Evolutionary conservation across 2,113 vertebrate species (phyloP).

Genomic region (Elaphurus davidianus): DNA sequence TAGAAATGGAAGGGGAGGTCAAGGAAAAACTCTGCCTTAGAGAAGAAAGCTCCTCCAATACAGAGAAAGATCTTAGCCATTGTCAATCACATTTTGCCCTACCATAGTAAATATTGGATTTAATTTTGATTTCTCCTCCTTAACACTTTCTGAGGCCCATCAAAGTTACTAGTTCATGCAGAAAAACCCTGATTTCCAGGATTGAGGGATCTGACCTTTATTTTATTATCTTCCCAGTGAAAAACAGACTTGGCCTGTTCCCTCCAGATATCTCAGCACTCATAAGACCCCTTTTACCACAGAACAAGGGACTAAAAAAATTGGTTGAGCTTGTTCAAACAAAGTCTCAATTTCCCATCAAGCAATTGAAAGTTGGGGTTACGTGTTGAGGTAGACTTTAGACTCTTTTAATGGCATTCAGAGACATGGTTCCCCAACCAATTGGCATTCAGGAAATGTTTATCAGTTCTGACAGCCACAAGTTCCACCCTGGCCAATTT

Average conservation of each 20-base stretch:
- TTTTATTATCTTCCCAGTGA: slow-evolving; percentile 4
- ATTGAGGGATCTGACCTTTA: background rate
- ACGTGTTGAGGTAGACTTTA: slow-evolving; percentile 65
- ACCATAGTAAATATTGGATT: background rate
- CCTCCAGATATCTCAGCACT: slow-evolving; percentile 12
- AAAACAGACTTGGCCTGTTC: background rate
- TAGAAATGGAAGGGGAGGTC: background rate
- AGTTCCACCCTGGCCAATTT: slow-evolving; percentile 74
- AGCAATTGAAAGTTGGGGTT: slow-evolving; percentile 65
- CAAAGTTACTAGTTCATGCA: background rate
- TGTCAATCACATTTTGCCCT: background rate
- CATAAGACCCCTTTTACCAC: slow-evolving; percentile 27
- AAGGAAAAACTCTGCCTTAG: background rate
- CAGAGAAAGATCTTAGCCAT: background rate
- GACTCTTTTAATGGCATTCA: slow-evolving; percentile 64
- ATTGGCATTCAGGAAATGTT: slow-evolving; percentile 75
- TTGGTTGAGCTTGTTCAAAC: slow-evolving; percentile 61
- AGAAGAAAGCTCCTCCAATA: background rate
- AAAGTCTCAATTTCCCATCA: slow-evolving; percentile 64
- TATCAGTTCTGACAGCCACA: slow-evolving; percentile 75
- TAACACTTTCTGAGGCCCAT: background rate
- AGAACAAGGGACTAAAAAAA: slow-evolving; percentile 23
- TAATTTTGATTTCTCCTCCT: slow-evolving; percentile 1
- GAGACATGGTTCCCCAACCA: slow-evolving; percentile 68
- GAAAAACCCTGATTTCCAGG: background rate